These are phyloP conservation scores for Delichon dasypus DNA, from an alignment of 2,797 vertebrate species.

Conservation along the genomic window DNA sequence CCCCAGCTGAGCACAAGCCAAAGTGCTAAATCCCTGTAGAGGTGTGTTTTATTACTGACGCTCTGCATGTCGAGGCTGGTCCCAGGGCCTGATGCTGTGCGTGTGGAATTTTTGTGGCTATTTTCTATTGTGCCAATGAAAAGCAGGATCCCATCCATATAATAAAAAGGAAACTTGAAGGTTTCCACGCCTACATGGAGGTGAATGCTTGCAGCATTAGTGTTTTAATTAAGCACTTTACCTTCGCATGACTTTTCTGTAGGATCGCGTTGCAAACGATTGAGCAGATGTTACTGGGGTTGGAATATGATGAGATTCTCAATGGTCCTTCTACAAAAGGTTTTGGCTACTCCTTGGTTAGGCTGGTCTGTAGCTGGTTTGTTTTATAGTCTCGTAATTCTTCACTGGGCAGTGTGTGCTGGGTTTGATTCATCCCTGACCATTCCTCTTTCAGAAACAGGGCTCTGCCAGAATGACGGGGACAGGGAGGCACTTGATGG, in stretches of 20 bases:
- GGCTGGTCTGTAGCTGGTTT: background rate
- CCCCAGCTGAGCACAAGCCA: slow-evolving; percentile 77
- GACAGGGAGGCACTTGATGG: background rate
- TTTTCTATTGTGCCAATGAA: slow-evolving; percentile 75
- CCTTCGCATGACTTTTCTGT: background rate
- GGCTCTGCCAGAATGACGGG: background rate
- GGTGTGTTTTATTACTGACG: slow-evolving; percentile 75
- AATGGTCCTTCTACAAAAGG: background rate
- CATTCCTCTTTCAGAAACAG: background rate
- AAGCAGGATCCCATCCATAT: slow-evolving; percentile 49
- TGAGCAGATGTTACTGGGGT: background rate
- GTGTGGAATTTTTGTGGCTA: slow-evolving; percentile 89
- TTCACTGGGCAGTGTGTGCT: background rate
- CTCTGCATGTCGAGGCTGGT: slow-evolving; percentile 87
- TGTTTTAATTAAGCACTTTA: slow-evolving; percentile 27
- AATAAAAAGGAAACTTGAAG: slow-evolving; percentile 74
- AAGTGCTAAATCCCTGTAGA: slow-evolving; percentile 69
- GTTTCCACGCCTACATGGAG: slow-evolving; percentile 57
- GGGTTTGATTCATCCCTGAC: background rate
- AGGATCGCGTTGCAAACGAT: background rate
- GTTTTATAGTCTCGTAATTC: background rate
- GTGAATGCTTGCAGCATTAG: slow-evolving; percentile 55
- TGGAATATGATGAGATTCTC: background rate
- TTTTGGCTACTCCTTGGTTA: background rate
- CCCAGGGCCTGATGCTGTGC: slow-evolving; percentile 80